phyloP scores from a whole-genome alignment of 2,797 vertebrate species.

The Anas bernieri region DNA sequence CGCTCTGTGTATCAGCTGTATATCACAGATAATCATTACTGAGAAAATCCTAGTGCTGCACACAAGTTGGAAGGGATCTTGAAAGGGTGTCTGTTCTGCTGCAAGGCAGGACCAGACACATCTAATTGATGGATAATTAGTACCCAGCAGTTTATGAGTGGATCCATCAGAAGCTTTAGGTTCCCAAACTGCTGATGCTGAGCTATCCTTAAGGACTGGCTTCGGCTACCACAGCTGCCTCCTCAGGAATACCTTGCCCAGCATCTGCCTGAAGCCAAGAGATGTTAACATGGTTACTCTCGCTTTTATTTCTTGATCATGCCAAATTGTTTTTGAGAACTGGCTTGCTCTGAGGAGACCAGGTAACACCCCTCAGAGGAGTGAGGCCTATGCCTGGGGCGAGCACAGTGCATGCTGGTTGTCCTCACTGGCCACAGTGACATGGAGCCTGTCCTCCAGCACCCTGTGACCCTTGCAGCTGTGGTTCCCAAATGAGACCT shows the following conservation, averaged over 20 bases:
- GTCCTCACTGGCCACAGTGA: background rate
- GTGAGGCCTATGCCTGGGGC: rapidly evolving
- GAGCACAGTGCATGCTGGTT: background rate
- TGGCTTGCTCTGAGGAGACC: background rate
- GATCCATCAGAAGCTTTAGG: background rate
- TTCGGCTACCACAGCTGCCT: background rate
- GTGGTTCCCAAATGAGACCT: background rate
- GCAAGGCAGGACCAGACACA: background rate
- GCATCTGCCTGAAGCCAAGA: background rate
- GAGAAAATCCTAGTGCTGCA: background rate
- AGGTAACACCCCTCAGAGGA: background rate
- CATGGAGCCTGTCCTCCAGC: background rate
- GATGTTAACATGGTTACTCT: background rate
- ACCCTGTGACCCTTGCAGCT: background rate
- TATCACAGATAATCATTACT: background rate
- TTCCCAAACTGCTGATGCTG: background rate
- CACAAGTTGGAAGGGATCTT: background rate
- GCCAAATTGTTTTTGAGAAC: rapidly evolving
- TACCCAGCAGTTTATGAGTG: background rate
- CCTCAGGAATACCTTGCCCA: background rate
- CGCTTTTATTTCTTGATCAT: background rate
- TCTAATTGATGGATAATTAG: slow-evolving; percentile 24
- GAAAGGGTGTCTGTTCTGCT: background rate
- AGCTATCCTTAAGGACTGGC: background rate
- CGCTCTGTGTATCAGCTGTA: background rate